Conservation (phyloP, 2,797 vertebrate species). For the Nyctibius grandis region DNA sequence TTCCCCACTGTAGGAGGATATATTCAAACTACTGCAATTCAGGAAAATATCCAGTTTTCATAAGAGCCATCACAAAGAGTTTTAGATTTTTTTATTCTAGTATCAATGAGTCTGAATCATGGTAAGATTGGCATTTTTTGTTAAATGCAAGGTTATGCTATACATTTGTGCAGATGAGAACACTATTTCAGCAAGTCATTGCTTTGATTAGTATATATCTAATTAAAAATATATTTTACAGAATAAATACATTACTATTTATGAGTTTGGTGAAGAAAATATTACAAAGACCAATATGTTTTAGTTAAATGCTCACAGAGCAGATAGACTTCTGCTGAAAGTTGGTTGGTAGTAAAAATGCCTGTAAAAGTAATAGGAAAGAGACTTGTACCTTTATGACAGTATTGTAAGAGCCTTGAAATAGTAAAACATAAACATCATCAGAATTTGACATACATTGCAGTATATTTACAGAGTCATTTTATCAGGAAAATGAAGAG, state of each 20-base stretch:
- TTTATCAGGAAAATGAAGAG: neutral
- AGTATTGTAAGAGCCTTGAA: neutral
- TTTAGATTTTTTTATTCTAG: neutral
- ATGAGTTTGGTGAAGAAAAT: neutral
- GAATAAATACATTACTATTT: neutral
- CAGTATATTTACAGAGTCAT: neutral
- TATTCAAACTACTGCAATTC: neutral
- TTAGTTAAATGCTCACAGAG: neutral
- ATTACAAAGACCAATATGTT: neutral
- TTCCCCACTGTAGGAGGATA: accelerated
- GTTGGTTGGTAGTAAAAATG: neutral
- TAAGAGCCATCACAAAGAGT: neutral
- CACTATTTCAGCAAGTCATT: neutral
- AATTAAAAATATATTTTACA: neutral
- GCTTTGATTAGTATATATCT: neutral
- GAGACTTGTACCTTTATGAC: neutral
- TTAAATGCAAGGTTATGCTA: neutral
- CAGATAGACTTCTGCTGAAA: neutral
- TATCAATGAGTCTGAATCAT: neutral
- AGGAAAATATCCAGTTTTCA: neutral
- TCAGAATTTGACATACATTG: neutral
- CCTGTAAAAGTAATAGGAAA: neutral
- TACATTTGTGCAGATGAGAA: neutral
- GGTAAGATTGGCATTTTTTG: neutral
- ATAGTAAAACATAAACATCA: neutral